These are phyloP conservation scores for Thripadectes ignobilis DNA, from an alignment of 2,797 vertebrate species.

Conservation along the genomic window DNA sequence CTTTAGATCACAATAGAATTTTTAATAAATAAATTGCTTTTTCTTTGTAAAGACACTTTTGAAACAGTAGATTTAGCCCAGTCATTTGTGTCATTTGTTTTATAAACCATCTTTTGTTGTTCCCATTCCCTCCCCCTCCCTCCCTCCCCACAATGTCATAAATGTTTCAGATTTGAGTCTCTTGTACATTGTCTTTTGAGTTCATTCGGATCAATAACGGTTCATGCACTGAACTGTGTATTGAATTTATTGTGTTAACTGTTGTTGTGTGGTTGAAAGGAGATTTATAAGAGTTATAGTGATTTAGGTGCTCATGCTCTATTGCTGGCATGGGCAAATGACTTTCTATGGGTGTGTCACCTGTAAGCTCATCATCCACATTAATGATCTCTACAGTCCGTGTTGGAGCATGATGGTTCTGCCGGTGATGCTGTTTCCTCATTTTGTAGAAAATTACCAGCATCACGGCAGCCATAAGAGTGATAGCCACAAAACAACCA, in stretches of 20 bases:
- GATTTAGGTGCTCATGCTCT: constrained; percentile 98
- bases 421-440: constrained; percentile 99
- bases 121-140: constrained; percentile 49
- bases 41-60: constrained; percentile 99
- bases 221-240: constrained; percentile 99
- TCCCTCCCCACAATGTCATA: constrained; percentile 76
- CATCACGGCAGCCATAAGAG: constrained; percentile 99
- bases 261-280: constrained; percentile 95
- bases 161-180: constrained; percentile 97
- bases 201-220: constrained; percentile 99
- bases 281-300: constrained; percentile 98
- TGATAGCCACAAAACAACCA: constrained; percentile 99
- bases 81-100: constrained; percentile 89
- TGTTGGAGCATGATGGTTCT: constrained; percentile 94
- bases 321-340: constrained; percentile 96
- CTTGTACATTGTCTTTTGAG: constrained; percentile 99
- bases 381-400: constrained; percentile 99
- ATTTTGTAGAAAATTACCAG: constrained; percentile 99
- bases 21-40: constrained; percentile 99
- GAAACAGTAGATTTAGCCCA: constrained; percentile 99
- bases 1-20: constrained; percentile 99
- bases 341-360: constrained; percentile 92
- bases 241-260: constrained; percentile 97
- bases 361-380: constrained; percentile 96
- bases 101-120: constrained; percentile 85